Conservation (phyloP, 2,797 vertebrate genomes). For the Sylvia borin region DNA sequence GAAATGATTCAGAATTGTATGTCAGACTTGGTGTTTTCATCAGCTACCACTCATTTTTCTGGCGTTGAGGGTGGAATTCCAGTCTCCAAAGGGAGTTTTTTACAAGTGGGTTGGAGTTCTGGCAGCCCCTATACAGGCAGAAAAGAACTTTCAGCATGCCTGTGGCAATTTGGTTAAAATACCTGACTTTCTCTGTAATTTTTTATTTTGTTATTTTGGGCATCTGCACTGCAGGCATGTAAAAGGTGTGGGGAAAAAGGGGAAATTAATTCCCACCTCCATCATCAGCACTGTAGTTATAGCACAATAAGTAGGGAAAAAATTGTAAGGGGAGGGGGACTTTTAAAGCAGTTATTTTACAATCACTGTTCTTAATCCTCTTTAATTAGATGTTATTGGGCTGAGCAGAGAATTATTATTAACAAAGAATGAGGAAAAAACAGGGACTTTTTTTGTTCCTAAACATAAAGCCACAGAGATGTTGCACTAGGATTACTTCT, state of each 20-base stretch:
- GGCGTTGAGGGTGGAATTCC: not conserved
- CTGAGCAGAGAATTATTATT: not conserved
- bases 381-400: not conserved
- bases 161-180: not conserved
- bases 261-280: not conserved
- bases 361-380: not conserved
- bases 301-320: not conserved
- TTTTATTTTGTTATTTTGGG: not conserved
- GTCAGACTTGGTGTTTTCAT: not conserved
- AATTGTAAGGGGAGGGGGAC: fast-evolving
- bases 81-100: not conserved
- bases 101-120: not conserved
- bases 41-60: not conserved
- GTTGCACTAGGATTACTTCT: not conserved
- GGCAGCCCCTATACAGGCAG: not conserved
- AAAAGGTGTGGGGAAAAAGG: not conserved
- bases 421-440: not conserved
- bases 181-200: not conserved
- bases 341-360: not conserved
- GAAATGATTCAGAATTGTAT: not conserved
- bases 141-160: not conserved
- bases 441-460: not conserved
- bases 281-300: not conserved
- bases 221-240: not conserved
- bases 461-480: not conserved